Evolutionary conservation across 2,797 vertebrate genomes (phyloP), one percentile per base, ranked within the genome.

Genomic region (Pseudochirops cupreus): DNA sequence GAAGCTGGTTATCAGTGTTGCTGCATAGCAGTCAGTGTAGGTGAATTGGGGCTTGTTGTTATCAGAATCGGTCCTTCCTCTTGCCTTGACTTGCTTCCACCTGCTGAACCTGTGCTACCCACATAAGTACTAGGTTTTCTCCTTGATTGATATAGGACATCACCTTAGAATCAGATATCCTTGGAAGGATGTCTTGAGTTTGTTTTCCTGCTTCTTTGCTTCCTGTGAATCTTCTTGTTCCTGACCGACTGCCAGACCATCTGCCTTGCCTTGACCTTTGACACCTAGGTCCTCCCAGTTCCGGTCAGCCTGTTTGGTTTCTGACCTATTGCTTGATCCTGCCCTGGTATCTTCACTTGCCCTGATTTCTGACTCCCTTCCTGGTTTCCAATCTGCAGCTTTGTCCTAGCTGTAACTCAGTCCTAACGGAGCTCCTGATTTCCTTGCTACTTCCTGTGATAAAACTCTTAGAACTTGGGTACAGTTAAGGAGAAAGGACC

Each of bases 191-290:
- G 74, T 39, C 74, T 87, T 50, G 39, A 26, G 2, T 26, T 87
- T 87, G 74, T 87, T 87, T 87, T 87, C 74, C 74, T 46, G n/a
- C 74, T 46, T 24, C 39, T 87, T 87, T 50, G 74, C 24, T 87
- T 87, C 74, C 74, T 87, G 74, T 87, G 74, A 87, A 87, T 87
- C 74, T 87, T 87, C 74, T 87, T 87, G 74, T 87, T 87, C 74
- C 74, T 50, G 39, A 87, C 21, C 3, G 1, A 46, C 74, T 50
- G 39, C 74, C 74, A 87, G 74, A 87, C 39, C 74, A 87, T 87
- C 74, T 87, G 74, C 74, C 74, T 87, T 50, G 7, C 74, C 74
- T 87, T 87, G 74, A 87, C 39, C 74, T 87, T 50, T 87, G 39
- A 87, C 74, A 26, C 9, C 21, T 33, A 50, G 21, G 21, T 16